Evolutionary conservation across 1,140 invertebrate genomes (phyloP).

Genomic region (Prorops nasuta): DNA sequence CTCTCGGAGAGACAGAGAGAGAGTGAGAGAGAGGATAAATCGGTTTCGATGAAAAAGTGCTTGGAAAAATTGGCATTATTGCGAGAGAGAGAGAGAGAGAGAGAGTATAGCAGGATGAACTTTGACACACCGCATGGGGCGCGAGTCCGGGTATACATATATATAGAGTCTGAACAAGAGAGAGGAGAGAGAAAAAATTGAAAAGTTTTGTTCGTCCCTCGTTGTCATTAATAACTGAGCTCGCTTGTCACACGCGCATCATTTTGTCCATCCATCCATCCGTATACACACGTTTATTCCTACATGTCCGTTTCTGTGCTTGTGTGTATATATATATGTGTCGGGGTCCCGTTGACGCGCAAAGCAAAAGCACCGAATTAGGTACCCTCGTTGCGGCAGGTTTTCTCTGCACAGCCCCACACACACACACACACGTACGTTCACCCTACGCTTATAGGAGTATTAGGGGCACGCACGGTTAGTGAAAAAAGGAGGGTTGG

Average conservation of each 20-base stretch:
- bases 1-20: background rate
- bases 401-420: slow-evolving; percentile 7
- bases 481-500: too few species aligned
- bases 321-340: background rate
- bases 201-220: slow-evolving; percentile 13
- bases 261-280: background rate
- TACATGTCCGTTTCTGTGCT: background rate
- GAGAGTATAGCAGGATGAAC: slow-evolving; percentile 9
- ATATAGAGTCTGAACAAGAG: background rate
- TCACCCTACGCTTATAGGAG: too few species aligned
- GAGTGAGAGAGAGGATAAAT: background rate
- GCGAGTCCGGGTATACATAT: slow-evolving; percentile 1
- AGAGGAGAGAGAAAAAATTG: background rate
- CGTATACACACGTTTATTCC: background rate
- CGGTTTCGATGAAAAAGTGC: background rate
- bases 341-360: background rate
- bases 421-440: too few species aligned
- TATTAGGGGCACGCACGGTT: too few species aligned
- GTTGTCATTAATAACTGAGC: slow-evolving; percentile 17
- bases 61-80: background rate
- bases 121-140: slow-evolving; percentile 12
- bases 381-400: slow-evolving; percentile 13
- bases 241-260: slow-evolving; percentile 5
- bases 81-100: background rate
- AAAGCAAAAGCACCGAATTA: slow-evolving; percentile 14